These are phyloP conservation scores for Poeciliopsis turrubarensis DNA, from an alignment of 2,113 vertebrate species.

Conservation along the genomic window DNA sequence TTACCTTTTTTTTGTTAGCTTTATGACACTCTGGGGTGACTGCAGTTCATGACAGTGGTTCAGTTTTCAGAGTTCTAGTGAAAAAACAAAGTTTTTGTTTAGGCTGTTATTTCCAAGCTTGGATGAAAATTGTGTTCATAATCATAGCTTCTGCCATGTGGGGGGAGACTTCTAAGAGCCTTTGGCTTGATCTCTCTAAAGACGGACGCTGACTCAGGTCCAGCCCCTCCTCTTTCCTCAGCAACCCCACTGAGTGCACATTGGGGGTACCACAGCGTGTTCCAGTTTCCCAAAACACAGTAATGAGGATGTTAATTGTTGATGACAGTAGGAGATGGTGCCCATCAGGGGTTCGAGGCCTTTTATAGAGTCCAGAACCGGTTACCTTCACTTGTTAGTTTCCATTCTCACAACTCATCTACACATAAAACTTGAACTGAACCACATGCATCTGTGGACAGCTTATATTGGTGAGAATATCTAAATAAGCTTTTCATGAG, in stretches of 20 bases:
- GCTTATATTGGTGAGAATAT: conserved; percentile 48
- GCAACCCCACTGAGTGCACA: conserved; percentile 56
- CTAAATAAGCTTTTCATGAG: conserved; percentile 43
- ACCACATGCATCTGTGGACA: conserved; percentile 37
- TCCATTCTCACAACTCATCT: conserved; percentile 63
- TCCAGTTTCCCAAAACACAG: conserved; percentile 69
- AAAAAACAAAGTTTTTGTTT: conserved; percentile 46
- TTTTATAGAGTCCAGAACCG: conserved; percentile 61
- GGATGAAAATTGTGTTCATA: conserved; percentile 33
- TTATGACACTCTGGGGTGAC: conserved; percentile 41
- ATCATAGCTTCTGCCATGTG: conserved; percentile 15
- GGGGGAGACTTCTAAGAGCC: conserved; percentile 36
- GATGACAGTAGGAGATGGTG: conserved; percentile 74
- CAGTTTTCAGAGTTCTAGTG: conserved; percentile 24
- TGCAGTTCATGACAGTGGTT: conserved; percentile 5
- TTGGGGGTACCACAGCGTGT: conserved; percentile 57
- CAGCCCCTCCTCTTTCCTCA: conserved; percentile 48
- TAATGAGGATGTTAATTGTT: conserved; percentile 83
- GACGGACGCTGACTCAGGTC: conserved; percentile 52
- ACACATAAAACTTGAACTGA: conserved; percentile 23
- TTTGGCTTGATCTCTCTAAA: conserved; percentile 37
- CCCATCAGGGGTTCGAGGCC: conserved; percentile 60
- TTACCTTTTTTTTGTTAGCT: conserved; percentile 17
- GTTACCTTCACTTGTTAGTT: conserved; percentile 56
- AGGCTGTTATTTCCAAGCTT: conserved; percentile 22